Base-by-base conservation (phyloP, 2,113 vertebrate species). In the Copsychus sechellarum region DNA sequence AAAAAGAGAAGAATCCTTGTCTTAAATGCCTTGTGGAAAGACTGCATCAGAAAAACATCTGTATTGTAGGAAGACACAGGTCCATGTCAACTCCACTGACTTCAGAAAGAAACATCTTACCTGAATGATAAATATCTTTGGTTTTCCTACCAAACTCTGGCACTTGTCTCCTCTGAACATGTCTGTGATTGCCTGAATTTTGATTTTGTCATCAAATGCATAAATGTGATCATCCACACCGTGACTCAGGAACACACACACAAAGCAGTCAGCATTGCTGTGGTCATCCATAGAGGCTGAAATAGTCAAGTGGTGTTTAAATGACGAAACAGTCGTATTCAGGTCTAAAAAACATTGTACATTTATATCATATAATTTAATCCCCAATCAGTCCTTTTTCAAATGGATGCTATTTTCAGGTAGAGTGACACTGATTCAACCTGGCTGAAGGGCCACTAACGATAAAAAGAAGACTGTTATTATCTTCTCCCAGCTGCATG, bases 41-140 rank as follows among this genome's bases (percentile, higher is more conserved):
- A 73, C 21, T 69, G 34, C 48, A 67, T 64, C 21, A 72, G 66
- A 33, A 93, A 29, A 90, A 78, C 18, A 53, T 62, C 7, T 66
- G 5, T 83, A 33, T 50, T 57, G 82, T 9, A 60, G 24, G 20
- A 80, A 26, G 15, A 74, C 23, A 60, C 1, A 69, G 23, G 31
- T 81, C 47, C 48, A 12, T 40, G 34, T 67, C 56, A 58, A 64
- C 8, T 31, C 14, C 38, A 48, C 45, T 29, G 29, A 84, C 79
- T 62, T 81, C 80, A 50, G 61, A 69, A 91, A 42, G 10, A 14
- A 36, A 24, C 29, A 33, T 72, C 97, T 98, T 97, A 99, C 99
- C 99, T 99, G 99, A 72, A 99, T 97, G 86, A 99, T 96, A 85
- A 99, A 99, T 96, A 99, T 99, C 98, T 99, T 99, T 3, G 99